These are phyloP conservation scores for Crenichthys baileyi DNA, from an alignment of 2,797 vertebrate genomes.

Conservation along the genomic window DNA sequence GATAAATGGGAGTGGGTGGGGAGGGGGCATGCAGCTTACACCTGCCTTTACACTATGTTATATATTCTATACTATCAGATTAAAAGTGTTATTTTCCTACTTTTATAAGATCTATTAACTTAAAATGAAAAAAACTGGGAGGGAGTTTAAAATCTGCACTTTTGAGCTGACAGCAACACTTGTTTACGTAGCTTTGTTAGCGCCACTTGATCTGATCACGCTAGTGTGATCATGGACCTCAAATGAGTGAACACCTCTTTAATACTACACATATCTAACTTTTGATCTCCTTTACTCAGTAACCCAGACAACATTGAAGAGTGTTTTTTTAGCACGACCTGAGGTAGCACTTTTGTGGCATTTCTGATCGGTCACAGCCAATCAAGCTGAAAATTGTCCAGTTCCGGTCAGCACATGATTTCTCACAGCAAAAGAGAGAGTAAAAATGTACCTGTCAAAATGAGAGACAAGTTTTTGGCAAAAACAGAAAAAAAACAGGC, in stretches of 20 bases:
- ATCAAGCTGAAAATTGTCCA: neutral
- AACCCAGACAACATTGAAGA: no score
- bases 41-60: neutral
- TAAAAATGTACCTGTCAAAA: slow-evolving; percentile 16
- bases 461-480: slow-evolving; percentile 35
- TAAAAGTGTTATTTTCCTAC: neutral
- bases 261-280: no score
- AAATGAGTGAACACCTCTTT: no score
- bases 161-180: neutral
- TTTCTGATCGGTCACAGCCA: neutral
- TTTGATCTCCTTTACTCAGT: no score
- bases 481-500: slow-evolving; percentile 25
- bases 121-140: neutral
- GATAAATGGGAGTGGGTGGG: no score
- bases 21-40: neutral
- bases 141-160: neutral
- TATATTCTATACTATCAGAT: neutral
- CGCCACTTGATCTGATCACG: neutral
- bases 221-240: neutral
- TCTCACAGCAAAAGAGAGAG: neutral
- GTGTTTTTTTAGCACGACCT: no score
- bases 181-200: neutral
- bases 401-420: neutral
- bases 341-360: no score
- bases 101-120: neutral